Conservation (phyloP, 2,888 invertebrate species). For the Muschampia staudingeri region DNA sequence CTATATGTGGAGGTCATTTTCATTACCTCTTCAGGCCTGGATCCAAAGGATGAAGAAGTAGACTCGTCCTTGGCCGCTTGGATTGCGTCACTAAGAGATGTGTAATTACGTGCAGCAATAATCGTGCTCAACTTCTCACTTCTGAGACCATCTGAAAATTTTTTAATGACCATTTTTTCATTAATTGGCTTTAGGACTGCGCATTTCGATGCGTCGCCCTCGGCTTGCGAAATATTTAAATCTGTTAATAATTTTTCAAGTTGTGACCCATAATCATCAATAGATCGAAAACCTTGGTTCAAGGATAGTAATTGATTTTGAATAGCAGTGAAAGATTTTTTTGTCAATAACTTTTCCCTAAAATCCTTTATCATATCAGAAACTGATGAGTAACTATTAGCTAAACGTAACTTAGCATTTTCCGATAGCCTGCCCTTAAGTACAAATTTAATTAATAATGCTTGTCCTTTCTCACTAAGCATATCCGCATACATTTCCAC, state of each 20-base stretch:
- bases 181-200: slow-evolving; percentile 36
- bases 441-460: not conserved
- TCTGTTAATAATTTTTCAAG: not conserved
- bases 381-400: not conserved
- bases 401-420: not conserved
- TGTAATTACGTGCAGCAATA: not conserved
- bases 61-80: slow-evolving; percentile 21
- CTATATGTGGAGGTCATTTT: too few relatives aligned
- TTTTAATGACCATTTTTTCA: slow-evolving; percentile 18
- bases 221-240: not conserved
- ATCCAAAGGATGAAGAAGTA: not conserved
- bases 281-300: not conserved
- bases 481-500: not conserved
- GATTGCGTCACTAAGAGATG: slow-evolving; percentile 4
- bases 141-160: not conserved
- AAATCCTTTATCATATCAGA: not conserved
- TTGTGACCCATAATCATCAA: not conserved
- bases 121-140: too few relatives aligned
- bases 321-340: not conserved
- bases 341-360: not conserved
- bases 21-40: too few relatives aligned
- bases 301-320: not conserved
- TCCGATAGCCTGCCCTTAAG: not conserved
- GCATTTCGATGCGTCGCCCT: not conserved
- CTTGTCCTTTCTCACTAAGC: not conserved